Evolutionary conservation across 2,113 vertebrate species (phyloP), one percentile per base, ranked within the genome.

Genomic region (Colaptes auratus): DNA sequence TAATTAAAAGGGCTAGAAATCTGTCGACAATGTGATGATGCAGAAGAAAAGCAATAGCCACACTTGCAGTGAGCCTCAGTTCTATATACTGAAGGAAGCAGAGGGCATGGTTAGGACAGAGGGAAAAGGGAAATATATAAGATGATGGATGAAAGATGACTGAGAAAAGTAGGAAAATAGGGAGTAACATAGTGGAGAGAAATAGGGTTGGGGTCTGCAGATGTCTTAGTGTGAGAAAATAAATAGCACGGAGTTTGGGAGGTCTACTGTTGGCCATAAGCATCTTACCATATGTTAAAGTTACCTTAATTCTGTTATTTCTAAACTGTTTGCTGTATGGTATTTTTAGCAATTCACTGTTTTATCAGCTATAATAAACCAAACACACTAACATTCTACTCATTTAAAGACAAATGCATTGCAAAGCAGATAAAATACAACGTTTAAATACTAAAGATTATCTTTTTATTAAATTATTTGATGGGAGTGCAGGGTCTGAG

Each of bases 61-160:
- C 25, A 25, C 25, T 63, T 71, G 6, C 42, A 59, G 28, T 25
- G 9, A 71, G 3, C 35, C 42, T 55, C 19, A 15, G 30, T 20
- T 79, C n/a, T 13, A 1, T 6, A 20, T 30, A 13, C 15, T 69
- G 48, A 63, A 71, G 25, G 28, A 58, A 3, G 11, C 2, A 31
- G 19, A 58, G 9, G 3, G 11, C 33, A 15, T 55, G 0, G 20
- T 12, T 44, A 12, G 6, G 8, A 3, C 3, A 0, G 4, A 8
- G 23, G 5, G 74, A 71, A 48, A 4, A 15, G 9, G 13, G 13
- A 33, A 66, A 74, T 83, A 3, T 2, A 0, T 10, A 53, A 66
- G 10, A 4, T 25, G 17, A 23, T 10, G 5, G 3, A 17, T 19
- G 16, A 63, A 82, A 81, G n/a, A 1, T 33, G 5, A 5, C 53